Percentiles rank a stretch among this genome's conserved stretches.
phyloP scores from a whole-genome alignment of 1,140 invertebrate genomes.

The Drosophila lini region DNA sequence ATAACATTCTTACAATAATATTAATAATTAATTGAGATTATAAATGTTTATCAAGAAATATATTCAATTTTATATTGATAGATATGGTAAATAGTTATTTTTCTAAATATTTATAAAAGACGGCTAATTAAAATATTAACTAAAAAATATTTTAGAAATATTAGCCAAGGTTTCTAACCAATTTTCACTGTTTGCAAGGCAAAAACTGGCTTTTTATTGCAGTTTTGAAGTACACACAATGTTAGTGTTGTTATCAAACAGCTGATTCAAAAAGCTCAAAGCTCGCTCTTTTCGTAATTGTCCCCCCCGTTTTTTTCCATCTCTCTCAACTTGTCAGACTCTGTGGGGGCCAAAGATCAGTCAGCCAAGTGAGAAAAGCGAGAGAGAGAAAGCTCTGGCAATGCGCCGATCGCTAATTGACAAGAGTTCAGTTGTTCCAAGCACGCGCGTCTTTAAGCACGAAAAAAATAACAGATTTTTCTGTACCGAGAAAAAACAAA shows the following conservation, averaged over 20 bases:
- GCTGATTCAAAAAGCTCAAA: slow-evolving; percentile 43
- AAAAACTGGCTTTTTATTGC: slow-evolving; percentile 10
- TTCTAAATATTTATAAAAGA: no score
- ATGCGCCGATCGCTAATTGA: slow-evolving; percentile 30
- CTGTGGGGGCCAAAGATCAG: slow-evolving; percentile 35
- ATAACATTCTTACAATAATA: no score
- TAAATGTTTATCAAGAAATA: no score
- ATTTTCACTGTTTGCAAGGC: slow-evolving; percentile 17
- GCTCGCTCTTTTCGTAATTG: slow-evolving; percentile 17
- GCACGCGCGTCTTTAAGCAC: slow-evolving; percentile 26
- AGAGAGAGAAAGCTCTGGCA: slow-evolving; percentile 33
- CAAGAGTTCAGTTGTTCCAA: slow-evolving; percentile 40
- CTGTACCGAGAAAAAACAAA: background rate
- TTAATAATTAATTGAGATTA: no score
- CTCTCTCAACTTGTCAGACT: slow-evolving; percentile 6
- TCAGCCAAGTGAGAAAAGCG: slow-evolving; percentile 3
- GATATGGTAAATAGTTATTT: no score
- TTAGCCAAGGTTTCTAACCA: background rate
- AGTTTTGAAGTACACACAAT: background rate
- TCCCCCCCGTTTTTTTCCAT: background rate
- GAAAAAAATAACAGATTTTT: background rate
- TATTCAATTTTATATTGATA: no score
- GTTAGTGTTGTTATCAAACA: slow-evolving; percentile 31
- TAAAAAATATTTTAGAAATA: background rate
- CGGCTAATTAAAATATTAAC: background rate